Evolutionary conservation across 2,888 invertebrate genomes (phyloP).

Genomic region (Kuschelorhynchus macadamiae): DNA sequence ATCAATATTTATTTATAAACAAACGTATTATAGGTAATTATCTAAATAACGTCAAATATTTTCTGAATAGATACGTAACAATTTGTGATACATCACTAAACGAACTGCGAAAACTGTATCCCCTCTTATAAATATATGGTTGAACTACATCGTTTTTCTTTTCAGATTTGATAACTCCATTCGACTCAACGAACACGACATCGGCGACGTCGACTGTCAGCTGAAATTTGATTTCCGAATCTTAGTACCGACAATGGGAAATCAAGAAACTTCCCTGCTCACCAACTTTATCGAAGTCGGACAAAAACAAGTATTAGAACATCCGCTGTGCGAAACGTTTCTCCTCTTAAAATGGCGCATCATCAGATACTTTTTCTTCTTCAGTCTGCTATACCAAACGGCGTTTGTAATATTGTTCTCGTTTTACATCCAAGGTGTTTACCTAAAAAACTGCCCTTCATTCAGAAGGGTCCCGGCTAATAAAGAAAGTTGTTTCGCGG

Average conservation of each 20-base stretch:
- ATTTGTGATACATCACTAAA: no score
- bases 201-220: slow-evolving; percentile 90
- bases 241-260: slow-evolving; percentile 75
- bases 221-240: slow-evolving; percentile 78
- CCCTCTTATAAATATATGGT: no score
- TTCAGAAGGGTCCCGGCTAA: slow-evolving; percentile 36
- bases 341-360: slow-evolving; percentile 86
- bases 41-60: no score
- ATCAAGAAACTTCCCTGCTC: slow-evolving; percentile 81
- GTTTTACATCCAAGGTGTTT: slow-evolving; percentile 78
- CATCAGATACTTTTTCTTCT: slow-evolving; percentile 85
- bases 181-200: slow-evolving; percentile 82
- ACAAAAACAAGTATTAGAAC: slow-evolving; percentile 83
- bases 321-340: slow-evolving; percentile 89
- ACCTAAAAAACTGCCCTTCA: slow-evolving; percentile 69
- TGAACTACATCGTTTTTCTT: no score
- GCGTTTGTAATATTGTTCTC: slow-evolving; percentile 83
- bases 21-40: no score
- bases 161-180: slow-evolving; percentile 48
- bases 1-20: no score
- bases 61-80: no score
- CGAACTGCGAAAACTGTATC: no score
- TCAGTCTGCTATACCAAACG: slow-evolving; percentile 84
- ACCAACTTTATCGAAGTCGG: slow-evolving; percentile 85
- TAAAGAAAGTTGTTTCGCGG: slow-evolving; percentile 58